These are phyloP conservation scores for Eriosoma lanigerum DNA, from an alignment of 1,140 invertebrate species.

Conservation along the genomic window DNA sequence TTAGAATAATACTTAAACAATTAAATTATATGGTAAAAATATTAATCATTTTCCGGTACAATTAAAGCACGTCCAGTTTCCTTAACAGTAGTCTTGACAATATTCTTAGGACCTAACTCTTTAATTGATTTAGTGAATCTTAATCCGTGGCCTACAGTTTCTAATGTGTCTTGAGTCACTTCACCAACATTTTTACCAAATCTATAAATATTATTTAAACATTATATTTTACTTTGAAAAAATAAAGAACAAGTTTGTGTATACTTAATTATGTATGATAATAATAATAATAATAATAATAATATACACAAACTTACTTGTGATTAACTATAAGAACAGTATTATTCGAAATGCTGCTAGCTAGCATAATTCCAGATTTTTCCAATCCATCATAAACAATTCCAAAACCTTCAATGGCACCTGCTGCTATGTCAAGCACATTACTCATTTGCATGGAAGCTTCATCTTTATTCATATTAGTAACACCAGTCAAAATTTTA, in stretches of 20 bases:
- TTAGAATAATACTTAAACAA: neutral
- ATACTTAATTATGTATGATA: no score
- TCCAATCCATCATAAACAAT: slow-evolving; percentile 71
- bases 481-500: slow-evolving; percentile 62
- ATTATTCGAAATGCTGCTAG: slow-evolving; percentile 67
- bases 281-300: slow-evolving; percentile 3
- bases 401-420: slow-evolving; percentile 69
- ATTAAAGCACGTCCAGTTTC: slow-evolving; percentile 60
- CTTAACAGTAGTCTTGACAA: slow-evolving; percentile 68
- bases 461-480: slow-evolving; percentile 61
- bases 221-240: no score
- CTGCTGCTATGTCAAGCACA: slow-evolving; percentile 68
- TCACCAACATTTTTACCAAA: slow-evolving; percentile 66
- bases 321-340: slow-evolving; percentile 71
- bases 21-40: neutral
- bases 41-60: slow-evolving; percentile 31
- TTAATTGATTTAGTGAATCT: slow-evolving; percentile 65
- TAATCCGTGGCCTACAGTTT: slow-evolving; percentile 67
- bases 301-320: slow-evolving; percentile 61
- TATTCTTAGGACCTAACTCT: slow-evolving; percentile 65
- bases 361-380: slow-evolving; percentile 67
- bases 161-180: slow-evolving; percentile 64
- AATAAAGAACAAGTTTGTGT: no score
- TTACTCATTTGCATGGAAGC: slow-evolving; percentile 65
- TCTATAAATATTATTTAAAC: slow-evolving; percentile 57